Conservation (phyloP, 2,113 vertebrate genomes). For the Petrocephalus microphthalmus region DNA sequence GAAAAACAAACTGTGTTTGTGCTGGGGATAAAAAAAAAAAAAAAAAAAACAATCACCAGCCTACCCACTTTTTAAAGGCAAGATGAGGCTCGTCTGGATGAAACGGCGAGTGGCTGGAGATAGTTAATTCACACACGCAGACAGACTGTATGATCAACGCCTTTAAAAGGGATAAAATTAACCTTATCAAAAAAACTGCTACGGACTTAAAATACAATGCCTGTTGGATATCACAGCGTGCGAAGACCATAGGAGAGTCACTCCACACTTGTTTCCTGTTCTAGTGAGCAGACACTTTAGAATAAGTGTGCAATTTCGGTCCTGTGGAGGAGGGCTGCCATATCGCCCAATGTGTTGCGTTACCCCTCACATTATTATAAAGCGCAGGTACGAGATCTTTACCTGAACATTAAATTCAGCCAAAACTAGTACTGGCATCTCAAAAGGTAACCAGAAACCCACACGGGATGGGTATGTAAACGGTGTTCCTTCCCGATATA, state of each 20-base stretch:
- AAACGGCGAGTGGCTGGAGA: background rate
- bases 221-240: background rate
- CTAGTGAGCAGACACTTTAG: background rate
- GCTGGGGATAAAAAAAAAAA: background rate
- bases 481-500: background rate
- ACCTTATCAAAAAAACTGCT: background rate
- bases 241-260: background rate
- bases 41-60: background rate
- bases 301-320: background rate
- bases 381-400: background rate
- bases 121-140: background rate
- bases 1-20: background rate
- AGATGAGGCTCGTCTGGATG: background rate
- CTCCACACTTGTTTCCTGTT: background rate
- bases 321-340: background rate
- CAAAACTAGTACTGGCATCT: background rate
- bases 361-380: background rate
- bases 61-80: no score
- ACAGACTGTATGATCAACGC: background rate
- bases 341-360: background rate
- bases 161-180: background rate
- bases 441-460: background rate
- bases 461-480: background rate
- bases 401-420: background rate
- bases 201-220: background rate